Percentiles rank a stretch among this genome's conserved stretches.
These are phyloP conservation scores for Muscicapa comitata DNA, from an alignment of 2,797 vertebrate genomes.

Conservation along the genomic window DNA sequence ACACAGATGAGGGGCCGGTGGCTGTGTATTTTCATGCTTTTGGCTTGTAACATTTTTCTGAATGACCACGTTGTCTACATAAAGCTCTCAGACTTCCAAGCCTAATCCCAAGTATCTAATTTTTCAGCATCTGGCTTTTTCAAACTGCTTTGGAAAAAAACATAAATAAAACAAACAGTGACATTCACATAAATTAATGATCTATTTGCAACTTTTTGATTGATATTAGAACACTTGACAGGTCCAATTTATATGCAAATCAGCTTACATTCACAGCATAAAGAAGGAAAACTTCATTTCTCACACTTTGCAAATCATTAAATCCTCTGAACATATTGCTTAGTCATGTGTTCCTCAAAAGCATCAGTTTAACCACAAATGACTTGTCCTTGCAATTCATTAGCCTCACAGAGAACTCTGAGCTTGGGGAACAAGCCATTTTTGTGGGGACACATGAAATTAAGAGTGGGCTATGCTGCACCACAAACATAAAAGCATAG, in stretches of 20 bases:
- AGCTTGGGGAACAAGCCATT: not conserved
- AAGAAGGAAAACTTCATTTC: conserved; percentile 16
- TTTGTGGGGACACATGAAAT: not conserved
- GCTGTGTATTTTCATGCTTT: not conserved
- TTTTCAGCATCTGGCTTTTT: not conserved
- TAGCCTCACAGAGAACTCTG: not conserved
- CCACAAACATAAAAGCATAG: not conserved
- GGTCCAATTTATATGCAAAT: conserved; percentile 62
- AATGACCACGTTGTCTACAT: not conserved
- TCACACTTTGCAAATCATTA: conserved; percentile 31
- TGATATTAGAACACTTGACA: conserved; percentile 11
- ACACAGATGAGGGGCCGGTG: not conserved
- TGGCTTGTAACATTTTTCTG: not conserved
- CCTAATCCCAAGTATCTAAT: not conserved
- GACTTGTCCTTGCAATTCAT: not conserved
- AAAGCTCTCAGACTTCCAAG: not conserved
- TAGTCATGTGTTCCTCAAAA: conserved; percentile 22
- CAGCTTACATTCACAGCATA: not conserved
- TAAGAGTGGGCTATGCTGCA: not conserved
- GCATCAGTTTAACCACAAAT: not conserved
- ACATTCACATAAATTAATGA: conserved; percentile 27
- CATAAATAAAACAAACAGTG: not conserved
- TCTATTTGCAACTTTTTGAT: conserved; percentile 42
- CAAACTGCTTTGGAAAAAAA: not conserved
- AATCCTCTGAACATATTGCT: not conserved